Base-by-base conservation (phyloP, 2,113 vertebrate genomes). In the Cettia cetti region DNA sequence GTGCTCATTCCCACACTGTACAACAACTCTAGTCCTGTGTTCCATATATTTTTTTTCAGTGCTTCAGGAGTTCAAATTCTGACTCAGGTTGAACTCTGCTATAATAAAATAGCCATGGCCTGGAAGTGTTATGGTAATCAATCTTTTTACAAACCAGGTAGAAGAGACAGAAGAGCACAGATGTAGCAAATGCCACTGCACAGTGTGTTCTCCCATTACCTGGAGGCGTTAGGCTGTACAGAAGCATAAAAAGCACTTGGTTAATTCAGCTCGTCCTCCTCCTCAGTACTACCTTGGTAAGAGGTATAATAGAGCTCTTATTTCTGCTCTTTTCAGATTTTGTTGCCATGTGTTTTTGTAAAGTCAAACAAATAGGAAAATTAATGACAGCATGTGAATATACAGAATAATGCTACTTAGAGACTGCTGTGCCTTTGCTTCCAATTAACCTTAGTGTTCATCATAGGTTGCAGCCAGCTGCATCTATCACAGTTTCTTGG, bases 311-410 rank as follows among this genome's bases (percentile, higher is more conserved):
- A 92, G 49, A 87, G n/a, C 44, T 54, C 59, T 95, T 92, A 64
- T 59, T 87, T 60, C 74, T 75, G 7, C 72, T 94, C 30, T 86
- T 70, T 89, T 80, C 40, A 54, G 28, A 39, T 49, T 66, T 77
- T 66, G 60, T 82, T 90, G 53, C 49, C 82, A 47, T 82, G 39
- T 84, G 42, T 82, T 97, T 97, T 95, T 94, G 42, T 95, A 70
- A 94, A 97, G 92, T 94, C 90, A 94, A 95, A 95, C 82, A 95
- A 96, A 91, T 84, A 92, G 61, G 72, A 92, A 97, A 97, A 97
- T 96, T 94, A 96, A 94, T 95, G 86, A 65, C 68, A 77, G 93
- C 95, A 82, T 76, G 69, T 54, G 75, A 92, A 89, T 68, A 82
- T n/a, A 37, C 78, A 94, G 82, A 97, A 93, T 95, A 97, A 76